phyloP scores from a whole-genome alignment of 1,140 invertebrate genomes.

The Atta texana region DNA sequence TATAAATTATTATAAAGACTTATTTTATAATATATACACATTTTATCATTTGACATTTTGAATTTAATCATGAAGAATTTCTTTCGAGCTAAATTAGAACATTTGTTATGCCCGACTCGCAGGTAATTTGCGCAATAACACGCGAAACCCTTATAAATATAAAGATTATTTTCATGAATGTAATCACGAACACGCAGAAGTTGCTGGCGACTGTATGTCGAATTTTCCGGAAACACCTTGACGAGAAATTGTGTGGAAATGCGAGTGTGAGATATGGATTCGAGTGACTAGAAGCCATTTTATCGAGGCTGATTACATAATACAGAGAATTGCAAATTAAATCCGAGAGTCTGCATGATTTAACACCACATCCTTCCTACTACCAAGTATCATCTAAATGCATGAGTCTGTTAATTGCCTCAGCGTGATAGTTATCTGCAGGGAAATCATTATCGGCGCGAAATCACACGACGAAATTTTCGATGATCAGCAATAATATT shows the following conservation, averaged over 20 bases:
- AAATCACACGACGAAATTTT: constrained; percentile 10
- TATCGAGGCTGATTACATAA: constrained; percentile 64
- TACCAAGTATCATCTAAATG: constrained; percentile 24
- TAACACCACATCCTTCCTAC: constrained; percentile 26
- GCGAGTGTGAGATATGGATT: constrained; percentile 19
- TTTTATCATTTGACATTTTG: not conserved
- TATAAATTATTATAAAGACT: not conserved
- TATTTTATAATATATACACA: not conserved
- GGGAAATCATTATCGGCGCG: constrained; percentile 1
- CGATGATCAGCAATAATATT: constrained; percentile 1
- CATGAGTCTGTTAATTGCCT: constrained; percentile 33
- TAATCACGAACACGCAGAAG: constrained; percentile 43
- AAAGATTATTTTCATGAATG: constrained; percentile 24
- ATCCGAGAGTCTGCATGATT: constrained; percentile 40
- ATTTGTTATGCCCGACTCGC: not conserved
- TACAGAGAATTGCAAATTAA: constrained; percentile 70
- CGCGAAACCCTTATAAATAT: constrained; percentile 28
- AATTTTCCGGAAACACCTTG: not conserved
- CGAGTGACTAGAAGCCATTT: constrained; percentile 56
- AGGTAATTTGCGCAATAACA: not conserved
- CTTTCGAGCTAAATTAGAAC: not conserved
- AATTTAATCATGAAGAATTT: not conserved
- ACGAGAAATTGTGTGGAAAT: constrained; percentile 57
- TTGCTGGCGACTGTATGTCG: not conserved
- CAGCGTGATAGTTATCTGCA: constrained; percentile 2